These are phyloP conservation scores for Styela plicata DNA, from an alignment of 23 tunicate species.

Conservation along the genomic window DNA sequence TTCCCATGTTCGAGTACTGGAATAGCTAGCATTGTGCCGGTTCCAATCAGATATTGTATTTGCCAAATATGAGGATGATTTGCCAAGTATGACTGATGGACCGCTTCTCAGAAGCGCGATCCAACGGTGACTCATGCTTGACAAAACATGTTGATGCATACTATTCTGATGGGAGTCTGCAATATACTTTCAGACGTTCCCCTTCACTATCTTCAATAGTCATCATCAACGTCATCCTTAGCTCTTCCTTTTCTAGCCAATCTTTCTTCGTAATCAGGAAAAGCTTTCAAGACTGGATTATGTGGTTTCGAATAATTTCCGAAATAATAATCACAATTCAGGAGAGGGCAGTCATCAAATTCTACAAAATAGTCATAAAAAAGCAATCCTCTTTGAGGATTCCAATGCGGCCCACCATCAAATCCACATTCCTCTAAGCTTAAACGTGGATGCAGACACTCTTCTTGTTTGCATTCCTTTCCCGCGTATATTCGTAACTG, in stretches of 20 bases:
- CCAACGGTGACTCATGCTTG: no score
- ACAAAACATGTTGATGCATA: no score
- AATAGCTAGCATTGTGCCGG: no score
- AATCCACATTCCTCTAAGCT: constrained; percentile 69
- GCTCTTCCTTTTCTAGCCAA: neutral
- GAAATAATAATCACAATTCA: constrained; percentile 81
- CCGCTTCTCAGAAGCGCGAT: no score
- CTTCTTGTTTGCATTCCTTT: constrained; percentile 40
- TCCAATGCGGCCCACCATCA: constrained; percentile 52
- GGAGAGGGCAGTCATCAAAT: constrained; percentile 77
- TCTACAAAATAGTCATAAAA: constrained; percentile 80
- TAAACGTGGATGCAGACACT: constrained; percentile 26
- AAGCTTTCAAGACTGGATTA: constrained; percentile 77
- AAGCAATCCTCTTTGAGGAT: constrained; percentile 41
- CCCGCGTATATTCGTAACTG: constrained; percentile 50
- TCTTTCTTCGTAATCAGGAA: constrained; percentile 31
- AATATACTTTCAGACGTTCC: no score
- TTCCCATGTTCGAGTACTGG: no score
- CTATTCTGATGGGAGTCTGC: no score
- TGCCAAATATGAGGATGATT: no score
- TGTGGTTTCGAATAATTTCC: constrained; percentile 50
- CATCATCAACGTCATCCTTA: neutral
- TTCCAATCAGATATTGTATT: no score
- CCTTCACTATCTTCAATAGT: no score
- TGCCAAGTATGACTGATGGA: no score